Percentiles rank a stretch among this genome's conserved stretches.
These are phyloP conservation scores for Thaumetopoea pityocampa DNA, from an alignment of 1,140 invertebrate genomes.

Conservation along the genomic window DNA sequence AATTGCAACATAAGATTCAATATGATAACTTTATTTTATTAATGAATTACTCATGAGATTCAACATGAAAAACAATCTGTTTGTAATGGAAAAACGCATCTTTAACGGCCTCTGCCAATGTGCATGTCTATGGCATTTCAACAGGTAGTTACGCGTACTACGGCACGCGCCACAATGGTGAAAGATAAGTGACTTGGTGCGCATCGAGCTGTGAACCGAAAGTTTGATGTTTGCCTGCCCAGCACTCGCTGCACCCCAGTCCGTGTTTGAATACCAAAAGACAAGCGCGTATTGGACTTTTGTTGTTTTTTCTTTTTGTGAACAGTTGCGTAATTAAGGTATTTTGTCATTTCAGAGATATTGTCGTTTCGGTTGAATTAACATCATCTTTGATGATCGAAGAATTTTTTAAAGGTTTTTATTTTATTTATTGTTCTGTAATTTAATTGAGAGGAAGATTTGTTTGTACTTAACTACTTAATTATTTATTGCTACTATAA, in stretches of 20 bases:
- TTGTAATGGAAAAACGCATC: too few relatives aligned
- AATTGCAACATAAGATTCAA: too few relatives aligned
- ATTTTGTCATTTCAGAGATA: not conserved
- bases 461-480: too few relatives aligned
- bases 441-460: too few relatives aligned
- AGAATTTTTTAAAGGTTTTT: not conserved
- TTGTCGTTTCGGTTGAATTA: conserved; percentile 2
- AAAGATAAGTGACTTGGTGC: conserved; percentile 73
- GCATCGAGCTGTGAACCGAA: conserved; percentile 74
- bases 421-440: not conserved
- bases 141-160: conserved; percentile 43
- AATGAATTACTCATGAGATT: not conserved
- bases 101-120: too few relatives aligned
- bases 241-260: conserved; percentile 58
- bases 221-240: conserved; percentile 71
- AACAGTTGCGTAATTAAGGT: conserved; percentile 4
- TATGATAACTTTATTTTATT: too few relatives aligned
- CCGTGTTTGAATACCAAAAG: conserved; percentile 48
- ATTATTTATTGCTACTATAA: too few relatives aligned
- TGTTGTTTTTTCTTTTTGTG: conserved; percentile 13
- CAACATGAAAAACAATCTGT: too few relatives aligned
- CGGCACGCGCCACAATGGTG: conserved; percentile 71
- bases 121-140: conserved; percentile 36
- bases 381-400: conserved; percentile 14
- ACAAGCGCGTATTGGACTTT: conserved; percentile 37